Conservation (phyloP, 2,113 vertebrate genomes). For the Microcebus jonahi region DNA sequence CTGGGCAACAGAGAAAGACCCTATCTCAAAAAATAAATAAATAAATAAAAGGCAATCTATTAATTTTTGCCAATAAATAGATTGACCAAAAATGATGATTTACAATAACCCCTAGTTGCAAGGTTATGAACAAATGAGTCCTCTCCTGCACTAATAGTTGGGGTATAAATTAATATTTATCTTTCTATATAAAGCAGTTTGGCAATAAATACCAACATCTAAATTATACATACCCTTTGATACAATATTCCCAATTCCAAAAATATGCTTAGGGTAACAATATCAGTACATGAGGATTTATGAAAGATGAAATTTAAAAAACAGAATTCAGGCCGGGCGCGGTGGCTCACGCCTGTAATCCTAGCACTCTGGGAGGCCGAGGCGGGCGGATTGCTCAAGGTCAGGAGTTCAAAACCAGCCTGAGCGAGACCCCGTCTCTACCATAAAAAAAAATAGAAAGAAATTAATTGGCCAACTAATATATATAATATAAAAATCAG, state of each 20-base stretch:
- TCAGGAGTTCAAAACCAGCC: too few relatives aligned
- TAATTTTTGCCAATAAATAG: background rate
- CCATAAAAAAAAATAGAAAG: too few relatives aligned
- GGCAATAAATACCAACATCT: slow-evolving; percentile 23
- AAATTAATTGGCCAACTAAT: too few relatives aligned
- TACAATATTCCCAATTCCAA: background rate
- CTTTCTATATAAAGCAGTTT: background rate
- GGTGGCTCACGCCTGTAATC: too few relatives aligned
- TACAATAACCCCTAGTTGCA: background rate
- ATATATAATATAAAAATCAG: too few relatives aligned
- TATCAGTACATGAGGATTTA: background rate
- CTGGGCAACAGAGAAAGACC: too few relatives aligned
- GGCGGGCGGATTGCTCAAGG: too few relatives aligned
- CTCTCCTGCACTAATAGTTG: background rate
- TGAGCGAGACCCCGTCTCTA: too few relatives aligned
- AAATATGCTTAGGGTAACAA: background rate
- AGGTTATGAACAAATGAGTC: background rate
- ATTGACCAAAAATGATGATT: background rate
- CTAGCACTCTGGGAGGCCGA: too few relatives aligned
- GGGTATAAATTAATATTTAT: background rate
- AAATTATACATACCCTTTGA: slow-evolving; percentile 16
- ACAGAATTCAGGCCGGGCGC: background rate
- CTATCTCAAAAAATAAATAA: too few relatives aligned
- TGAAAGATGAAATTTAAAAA: background rate
- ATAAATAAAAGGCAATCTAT: background rate